Evolutionary conservation across 2,797 vertebrate species (phyloP), one percentile per base, ranked within the genome.

Genomic region (Sebastes cheni): DNA sequence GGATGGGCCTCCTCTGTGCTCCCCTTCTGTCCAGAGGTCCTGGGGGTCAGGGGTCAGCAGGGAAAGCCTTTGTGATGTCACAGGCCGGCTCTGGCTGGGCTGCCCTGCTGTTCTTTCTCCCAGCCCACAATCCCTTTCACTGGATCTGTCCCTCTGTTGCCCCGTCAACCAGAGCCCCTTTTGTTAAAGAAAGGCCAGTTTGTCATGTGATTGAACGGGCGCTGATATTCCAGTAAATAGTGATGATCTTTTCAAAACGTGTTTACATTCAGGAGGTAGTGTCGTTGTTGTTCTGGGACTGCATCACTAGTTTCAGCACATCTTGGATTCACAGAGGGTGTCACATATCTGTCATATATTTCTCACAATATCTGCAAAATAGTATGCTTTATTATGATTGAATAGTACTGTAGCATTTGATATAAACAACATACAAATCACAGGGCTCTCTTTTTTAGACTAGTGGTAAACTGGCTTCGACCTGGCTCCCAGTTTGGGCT

Each of bases 11-110:
- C 71, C 64, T 78, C 85, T 88, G 64, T 68, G 84, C 91, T 93
- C 88, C 93, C 94, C 94, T 94, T 93, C 83, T 96, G 95, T 96
- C 95, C 94, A 91, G 92, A 91, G 93, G 92, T 95, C 93, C 93
- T 85, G 8, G 86, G 92, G 95, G 94, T 97, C 96, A 94, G 93
- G 87, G 95, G 96, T 96, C 95, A 94, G 83, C 66, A 83, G 87
- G 85, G 94, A 94, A 81, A 92, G 93, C 92, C 96, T 97, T 97
- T 97, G 96, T 97, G 96, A 96, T 93, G 93, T 92, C 92, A 94
- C 85, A 80, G 84, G 76, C 77, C 83, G 81, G 89, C 88, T 69
- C 78, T 74, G 87, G 81, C 85, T 83, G 74, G 85, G 83, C 78
- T 27, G 70, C 77, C 94, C 91, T 94, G 90, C 91, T 95, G 94